Base-by-base conservation (phyloP, 2,888 invertebrate genomes). In the Melanostoma scalare region DNA sequence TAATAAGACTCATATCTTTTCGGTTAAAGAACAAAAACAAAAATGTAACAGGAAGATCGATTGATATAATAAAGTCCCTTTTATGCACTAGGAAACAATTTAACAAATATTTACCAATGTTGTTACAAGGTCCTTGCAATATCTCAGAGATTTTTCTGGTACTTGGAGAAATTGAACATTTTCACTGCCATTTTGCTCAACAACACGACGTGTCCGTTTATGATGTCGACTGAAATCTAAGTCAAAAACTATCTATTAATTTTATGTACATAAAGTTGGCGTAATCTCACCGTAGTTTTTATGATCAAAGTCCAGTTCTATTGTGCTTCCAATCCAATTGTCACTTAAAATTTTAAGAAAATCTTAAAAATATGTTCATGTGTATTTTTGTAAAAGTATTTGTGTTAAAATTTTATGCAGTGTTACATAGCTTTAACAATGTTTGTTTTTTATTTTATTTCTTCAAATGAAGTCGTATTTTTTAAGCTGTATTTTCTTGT, bases 121-220 rank as follows among this genome's bases (percentile, higher is more conserved):
- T 35, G 96, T 97, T 91, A 97, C 97, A 88, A 96, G 93, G 90
- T 96, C 96, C 89, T 95, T 95, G 61, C 96, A 93, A 89, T 95
- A 96, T 72, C 96, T 94, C 88, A 96, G 90, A 35, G 95, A 93
- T 75, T 95, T 93, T 91, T 93, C 85, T 30, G 97, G 91, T 48
- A 91, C 88, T 61, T 89, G 88, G 0, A 88, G 87, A 79, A 89
- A 89, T 3, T 85, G 82, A 3, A 91, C 89, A 86, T 91, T 91
- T 82, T 90, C 89, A 8, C 87, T 87, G 2, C 91, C 91, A 85
- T 89, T 88, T 86, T 91, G 91, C 6, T 88, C 89, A 77, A 91
- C 88, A 3, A 91, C 89, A 6, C 91, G 89, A 55, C 79, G 78
- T 1, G 85, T 80, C 31, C 85, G 86, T 31, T 87, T 87, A n/a